These are phyloP conservation scores for Nymphicus hollandicus DNA, from an alignment of 2,113 vertebrate species.

Conservation along the genomic window DNA sequence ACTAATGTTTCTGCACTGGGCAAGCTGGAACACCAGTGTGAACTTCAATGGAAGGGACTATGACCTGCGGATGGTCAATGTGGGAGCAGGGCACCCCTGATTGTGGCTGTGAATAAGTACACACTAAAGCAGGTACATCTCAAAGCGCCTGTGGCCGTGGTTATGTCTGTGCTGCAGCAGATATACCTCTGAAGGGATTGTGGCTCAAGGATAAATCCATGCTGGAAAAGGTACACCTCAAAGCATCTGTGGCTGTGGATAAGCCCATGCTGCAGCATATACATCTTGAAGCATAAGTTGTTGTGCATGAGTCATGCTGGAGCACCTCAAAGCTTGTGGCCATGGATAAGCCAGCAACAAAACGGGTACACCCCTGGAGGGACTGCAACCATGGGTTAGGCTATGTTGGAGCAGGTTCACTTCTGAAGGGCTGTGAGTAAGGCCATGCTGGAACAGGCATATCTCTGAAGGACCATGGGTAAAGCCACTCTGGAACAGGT, in stretches of 20 bases:
- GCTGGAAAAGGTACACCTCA: not conserved
- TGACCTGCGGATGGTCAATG: not conserved
- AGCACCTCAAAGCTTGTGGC: not conserved
- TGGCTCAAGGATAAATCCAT: not conserved
- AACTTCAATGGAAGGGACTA: not conserved
- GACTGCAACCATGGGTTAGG: not conserved
- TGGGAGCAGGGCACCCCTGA: not conserved
- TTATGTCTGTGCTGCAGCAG: not conserved
- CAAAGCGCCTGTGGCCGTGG: not conserved
- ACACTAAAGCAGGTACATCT: not conserved
- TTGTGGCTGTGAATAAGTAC: not conserved
- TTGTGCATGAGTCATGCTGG: not conserved
- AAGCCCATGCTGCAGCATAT: not conserved
- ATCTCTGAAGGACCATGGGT: not conserved
- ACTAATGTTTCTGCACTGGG: not conserved
- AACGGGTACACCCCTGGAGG: not conserved
- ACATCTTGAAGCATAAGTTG: not conserved
- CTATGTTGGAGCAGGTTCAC: not conserved
- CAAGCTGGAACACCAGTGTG: not conserved
- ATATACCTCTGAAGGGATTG: not conserved
- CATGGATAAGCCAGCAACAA: not conserved
- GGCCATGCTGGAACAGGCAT: not conserved
- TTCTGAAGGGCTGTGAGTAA: not conserved
- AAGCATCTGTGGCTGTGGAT: not conserved
- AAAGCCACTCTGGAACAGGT: not conserved